Base-by-base conservation (phyloP, 2,888 invertebrate species). In the Rambutsinella grinnellia region DNA sequence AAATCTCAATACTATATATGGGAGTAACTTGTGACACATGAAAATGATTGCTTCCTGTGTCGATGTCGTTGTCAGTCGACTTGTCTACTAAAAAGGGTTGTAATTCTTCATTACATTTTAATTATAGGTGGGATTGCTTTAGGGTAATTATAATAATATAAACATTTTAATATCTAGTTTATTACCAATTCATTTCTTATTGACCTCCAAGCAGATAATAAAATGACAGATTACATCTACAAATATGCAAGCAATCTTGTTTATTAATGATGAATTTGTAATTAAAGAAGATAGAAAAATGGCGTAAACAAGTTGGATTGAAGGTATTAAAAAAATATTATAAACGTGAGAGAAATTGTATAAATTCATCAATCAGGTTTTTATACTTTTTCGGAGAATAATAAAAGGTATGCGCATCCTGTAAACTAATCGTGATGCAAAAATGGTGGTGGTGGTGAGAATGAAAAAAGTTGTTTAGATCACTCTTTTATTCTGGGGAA, bases 321-420 rank as follows among this genome's bases (percentile, higher is more conserved):
- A 61, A 47, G 24, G 15, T 8, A 61, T 61, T 26, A 24, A 19
- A 60, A 17, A 21, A 56, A 26, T 56, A 15, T 17, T 23, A n/a
- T 27, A 71, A 71, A 71, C 65, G 72, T 72, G 72, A 72, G 72
- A 72, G 72, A 72, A 72, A 65, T 65, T 65, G 65, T 5, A 49
- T 49, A 36, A 36, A 36, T 36, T 36, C 6, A 8, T 36, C 6
- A 8, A 36, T 36, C 36, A 36, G 36, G 6, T 49, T 49, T 49
- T 49, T 49, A 5, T 49, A 36, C 36, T 36, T 13, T 36, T 36
- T 36, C 36, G 36, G 13, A 36, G 36, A 36, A 36, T 36, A 36
- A 36, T 36, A 36, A 36, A 36, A 36, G 5, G 36, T 36, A 13
- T 8, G 36, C 6, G 36, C n/a, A n/a, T n/a, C n/a, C n/a, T n/a